Percentiles rank a stretch among this genome's conserved stretches.
Evolutionary conservation across 2,888 invertebrate species (phyloP).

Genomic region (Oxycera nigricornis): DNA sequence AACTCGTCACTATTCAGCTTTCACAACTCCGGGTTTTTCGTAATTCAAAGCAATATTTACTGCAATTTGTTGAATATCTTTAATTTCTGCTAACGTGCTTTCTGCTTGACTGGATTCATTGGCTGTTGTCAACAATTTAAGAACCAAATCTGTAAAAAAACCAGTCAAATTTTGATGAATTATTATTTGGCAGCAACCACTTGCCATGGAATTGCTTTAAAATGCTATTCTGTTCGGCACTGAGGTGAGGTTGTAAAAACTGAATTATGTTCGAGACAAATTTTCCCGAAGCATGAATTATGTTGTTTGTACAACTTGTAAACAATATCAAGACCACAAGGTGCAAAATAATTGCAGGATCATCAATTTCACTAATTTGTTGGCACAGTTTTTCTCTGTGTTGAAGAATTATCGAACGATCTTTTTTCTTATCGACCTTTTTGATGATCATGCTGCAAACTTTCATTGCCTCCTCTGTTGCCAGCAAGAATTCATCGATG

Average conservation of each 20-base stretch:
- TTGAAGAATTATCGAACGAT: conserved; percentile 75
- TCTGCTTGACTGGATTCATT: conserved; percentile 64
- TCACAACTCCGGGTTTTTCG: conserved; percentile 52
- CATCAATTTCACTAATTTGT: conserved; percentile 76
- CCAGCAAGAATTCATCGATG: conserved; percentile 80
- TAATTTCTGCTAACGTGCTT: conserved; percentile 12
- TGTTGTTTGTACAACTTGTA: conserved; percentile 78
- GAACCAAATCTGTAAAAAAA: conserved; percentile 68
- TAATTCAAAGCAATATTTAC: conserved; percentile 18
- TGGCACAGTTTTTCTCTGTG: conserved; percentile 83
- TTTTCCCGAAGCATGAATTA: conserved; percentile 92
- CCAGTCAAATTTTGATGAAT: not conserved
- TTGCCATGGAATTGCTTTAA: conserved; percentile 81
- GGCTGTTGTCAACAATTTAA: conserved; percentile 67
- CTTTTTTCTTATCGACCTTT: conserved; percentile 90
- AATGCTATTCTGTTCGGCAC: conserved; percentile 69
- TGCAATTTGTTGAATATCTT: conserved; percentile 4
- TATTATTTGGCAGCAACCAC: conserved; percentile 18
- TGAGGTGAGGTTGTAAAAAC: conserved; percentile 75
- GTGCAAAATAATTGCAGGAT: conserved; percentile 81
- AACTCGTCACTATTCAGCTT: conserved; percentile 55
- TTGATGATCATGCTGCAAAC: conserved; percentile 81
- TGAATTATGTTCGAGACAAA: conserved; percentile 84
- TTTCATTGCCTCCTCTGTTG: conserved; percentile 75
- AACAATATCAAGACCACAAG: conserved; percentile 80